phyloP scores from a whole-genome alignment of 30 jellyfish, hydroid and myxozoan genomes.

The Aurelia coerulea region DNA sequence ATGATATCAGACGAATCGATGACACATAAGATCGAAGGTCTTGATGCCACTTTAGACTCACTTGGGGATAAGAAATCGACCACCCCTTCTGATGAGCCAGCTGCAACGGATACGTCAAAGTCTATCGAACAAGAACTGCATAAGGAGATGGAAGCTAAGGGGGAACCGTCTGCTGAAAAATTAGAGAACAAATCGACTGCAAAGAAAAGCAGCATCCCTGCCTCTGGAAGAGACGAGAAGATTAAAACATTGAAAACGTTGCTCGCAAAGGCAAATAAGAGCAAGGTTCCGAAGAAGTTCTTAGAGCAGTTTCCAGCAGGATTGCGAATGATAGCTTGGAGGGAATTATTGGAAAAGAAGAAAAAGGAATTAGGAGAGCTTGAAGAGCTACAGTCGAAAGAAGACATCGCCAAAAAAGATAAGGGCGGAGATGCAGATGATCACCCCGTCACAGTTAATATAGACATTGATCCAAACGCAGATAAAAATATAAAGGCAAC shows the following conservation, averaged over 20 bases:
- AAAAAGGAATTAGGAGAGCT: conserved; percentile 74
- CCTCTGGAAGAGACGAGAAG: conserved; percentile 63
- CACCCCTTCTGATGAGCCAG: conserved; percentile 2
- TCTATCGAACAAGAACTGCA: conserved; percentile 44
- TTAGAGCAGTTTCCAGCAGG: conserved; percentile 95
- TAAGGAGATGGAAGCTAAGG: conserved; percentile 28
- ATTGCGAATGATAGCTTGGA: conserved; percentile 98
- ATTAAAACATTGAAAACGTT: conserved; percentile 64
- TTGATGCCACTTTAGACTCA: conserved; percentile 28
- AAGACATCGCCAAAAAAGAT: conserved; percentile 24
- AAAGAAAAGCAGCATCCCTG: conserved; percentile 90
- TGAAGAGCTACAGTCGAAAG: conserved; percentile 27
- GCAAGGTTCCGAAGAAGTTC: conserved; percentile 87
- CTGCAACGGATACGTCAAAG: conserved; percentile 9
- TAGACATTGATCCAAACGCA: conserved; percentile 74
- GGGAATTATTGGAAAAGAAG: conserved; percentile 87
- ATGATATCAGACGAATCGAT: conserved; percentile 75
- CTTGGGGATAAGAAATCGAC: conserved; percentile 15
- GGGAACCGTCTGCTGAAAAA: background rate
- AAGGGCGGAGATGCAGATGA: conserved; percentile 16
- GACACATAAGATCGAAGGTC: conserved; percentile 47
- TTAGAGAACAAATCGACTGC: conserved; percentile 10
- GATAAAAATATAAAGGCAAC: conserved; percentile 33
- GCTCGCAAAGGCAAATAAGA: conserved; percentile 77
- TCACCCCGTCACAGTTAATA: conserved; percentile 85